Conservation (phyloP, 2,113 vertebrate genomes). For the Rhea americana region DNA sequence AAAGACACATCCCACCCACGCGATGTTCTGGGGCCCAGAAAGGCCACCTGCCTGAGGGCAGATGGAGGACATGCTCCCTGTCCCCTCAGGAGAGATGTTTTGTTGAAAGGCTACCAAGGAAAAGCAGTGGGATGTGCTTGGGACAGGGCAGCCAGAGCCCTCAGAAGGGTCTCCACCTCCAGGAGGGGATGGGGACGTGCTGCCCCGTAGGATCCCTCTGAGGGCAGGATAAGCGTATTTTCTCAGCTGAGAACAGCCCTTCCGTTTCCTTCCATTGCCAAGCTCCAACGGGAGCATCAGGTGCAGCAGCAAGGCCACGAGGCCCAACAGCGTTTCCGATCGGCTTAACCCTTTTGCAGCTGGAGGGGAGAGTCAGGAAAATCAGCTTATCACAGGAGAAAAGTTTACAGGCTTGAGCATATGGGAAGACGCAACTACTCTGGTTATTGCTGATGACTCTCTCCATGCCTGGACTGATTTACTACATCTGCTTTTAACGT, state of each 20-base stretch:
- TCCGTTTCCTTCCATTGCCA: conserved; percentile 61
- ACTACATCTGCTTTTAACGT: background rate
- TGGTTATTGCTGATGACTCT: background rate
- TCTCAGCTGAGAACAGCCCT: conserved; percentile 57
- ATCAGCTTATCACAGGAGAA: background rate
- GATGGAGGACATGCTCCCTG: background rate
- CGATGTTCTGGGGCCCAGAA: no score
- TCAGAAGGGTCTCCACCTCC: background rate
- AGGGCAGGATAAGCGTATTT: conserved; percentile 61
- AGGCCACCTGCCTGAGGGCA: fast-evolving
- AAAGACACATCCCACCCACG: background rate
- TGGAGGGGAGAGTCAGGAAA: background rate
- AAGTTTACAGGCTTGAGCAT: background rate
- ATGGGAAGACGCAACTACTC: background rate
- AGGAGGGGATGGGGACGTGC: fast-evolving
- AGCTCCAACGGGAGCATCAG: conserved; percentile 42
- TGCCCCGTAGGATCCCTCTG: background rate
- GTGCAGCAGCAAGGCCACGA: conserved; percentile 46
- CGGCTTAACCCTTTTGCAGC: conserved; percentile 14
- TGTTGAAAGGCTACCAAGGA: background rate
- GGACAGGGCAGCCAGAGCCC: background rate
- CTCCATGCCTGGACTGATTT: background rate
- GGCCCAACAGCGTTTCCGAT: conserved; percentile 22
- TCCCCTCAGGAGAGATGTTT: background rate
- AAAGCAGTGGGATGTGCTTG: background rate